phyloP scores from a whole-genome alignment of 2,888 invertebrate species.

The Cryptops parisi region DNA sequence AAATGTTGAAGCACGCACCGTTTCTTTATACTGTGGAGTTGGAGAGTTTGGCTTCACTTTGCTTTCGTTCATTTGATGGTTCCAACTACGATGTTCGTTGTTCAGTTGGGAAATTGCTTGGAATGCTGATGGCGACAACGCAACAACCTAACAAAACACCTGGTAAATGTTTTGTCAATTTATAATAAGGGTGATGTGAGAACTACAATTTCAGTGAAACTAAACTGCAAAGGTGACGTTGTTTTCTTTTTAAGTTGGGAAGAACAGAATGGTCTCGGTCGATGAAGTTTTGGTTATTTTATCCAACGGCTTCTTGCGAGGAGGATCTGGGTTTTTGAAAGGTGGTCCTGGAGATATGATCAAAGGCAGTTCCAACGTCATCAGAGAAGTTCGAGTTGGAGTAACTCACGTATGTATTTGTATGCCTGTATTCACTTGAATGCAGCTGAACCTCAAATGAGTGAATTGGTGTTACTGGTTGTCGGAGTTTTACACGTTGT shows the following conservation, averaged over 20 bases:
- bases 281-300: constrained; percentile 84
- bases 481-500: no score
- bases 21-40: constrained; percentile 72
- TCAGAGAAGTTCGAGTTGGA: constrained; percentile 90
- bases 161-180: no score
- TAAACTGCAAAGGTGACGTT: no score
- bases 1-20: constrained; percentile 74
- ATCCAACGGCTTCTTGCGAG: constrained; percentile 85
- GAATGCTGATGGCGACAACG: constrained; percentile 70
- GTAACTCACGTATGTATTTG: constrained; percentile 72
- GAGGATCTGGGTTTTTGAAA: constrained; percentile 86
- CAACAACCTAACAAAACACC: constrained; percentile 41
- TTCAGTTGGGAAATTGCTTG: constrained; percentile 80
- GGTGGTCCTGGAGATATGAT: constrained; percentile 80
- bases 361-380: constrained; percentile 83
- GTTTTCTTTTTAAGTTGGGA: no score
- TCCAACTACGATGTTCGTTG: constrained; percentile 84
- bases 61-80: constrained; percentile 80
- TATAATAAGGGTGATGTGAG: no score
- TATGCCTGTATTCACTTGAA: no score
- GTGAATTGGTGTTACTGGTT: no score
- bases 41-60: constrained; percentile 79
- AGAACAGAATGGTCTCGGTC: constrained; percentile 39
- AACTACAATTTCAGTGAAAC: no score
- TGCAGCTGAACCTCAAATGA: no score